These are phyloP conservation scores for Numenius arquata DNA, from an alignment of 2,113 vertebrate species.

Conservation along the genomic window DNA sequence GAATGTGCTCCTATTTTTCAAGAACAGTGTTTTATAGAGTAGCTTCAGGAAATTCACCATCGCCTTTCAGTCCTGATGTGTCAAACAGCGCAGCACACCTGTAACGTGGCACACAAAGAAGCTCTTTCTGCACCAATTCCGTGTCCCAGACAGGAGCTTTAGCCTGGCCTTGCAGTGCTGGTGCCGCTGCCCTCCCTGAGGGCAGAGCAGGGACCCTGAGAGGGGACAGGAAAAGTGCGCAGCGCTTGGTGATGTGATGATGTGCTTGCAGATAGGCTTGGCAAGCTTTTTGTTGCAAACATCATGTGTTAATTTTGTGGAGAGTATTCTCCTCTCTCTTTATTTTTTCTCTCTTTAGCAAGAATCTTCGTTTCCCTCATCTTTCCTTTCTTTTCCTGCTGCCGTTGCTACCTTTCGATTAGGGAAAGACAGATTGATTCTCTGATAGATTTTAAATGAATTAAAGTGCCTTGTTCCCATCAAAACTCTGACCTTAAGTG, in stretches of 20 bases:
- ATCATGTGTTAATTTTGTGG: neutral
- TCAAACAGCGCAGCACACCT: neutral
- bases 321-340: neutral
- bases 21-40: neutral
- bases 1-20: neutral
- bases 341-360: neutral
- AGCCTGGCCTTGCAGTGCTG: neutral
- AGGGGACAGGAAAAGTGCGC: no score
- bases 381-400: neutral
- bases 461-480: neutral
- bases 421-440: neutral
- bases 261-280: neutral
- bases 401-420: neutral
- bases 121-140: neutral
- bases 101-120: neutral
- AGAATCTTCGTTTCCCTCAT: neutral
- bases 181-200: neutral
- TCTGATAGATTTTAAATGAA: neutral
- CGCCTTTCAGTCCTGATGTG: neutral
- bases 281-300: neutral
- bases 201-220: neutral
- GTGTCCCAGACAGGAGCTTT: neutral
- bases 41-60: neutral
- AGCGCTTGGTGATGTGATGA: no score
- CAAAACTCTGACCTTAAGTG: neutral